Base-by-base conservation (phyloP, 37 sponge, comb jelly and placozoan genomes). In the Oscarella lobularis region DNA sequence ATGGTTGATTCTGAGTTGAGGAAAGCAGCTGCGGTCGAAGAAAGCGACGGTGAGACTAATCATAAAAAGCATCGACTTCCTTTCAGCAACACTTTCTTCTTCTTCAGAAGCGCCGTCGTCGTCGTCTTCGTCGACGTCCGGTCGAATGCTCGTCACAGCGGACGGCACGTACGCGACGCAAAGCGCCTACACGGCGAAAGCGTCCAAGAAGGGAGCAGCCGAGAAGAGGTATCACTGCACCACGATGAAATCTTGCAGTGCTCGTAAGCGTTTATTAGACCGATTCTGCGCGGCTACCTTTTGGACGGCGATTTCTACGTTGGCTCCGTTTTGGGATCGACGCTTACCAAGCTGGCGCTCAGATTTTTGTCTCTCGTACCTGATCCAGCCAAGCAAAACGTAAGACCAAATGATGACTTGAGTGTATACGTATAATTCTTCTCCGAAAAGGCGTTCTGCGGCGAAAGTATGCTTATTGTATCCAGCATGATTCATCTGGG, bases 111-210 rank as follows among this genome's bases (percentile, higher is more conserved):
- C 39, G 35, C 66, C 39, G 31, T 39, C 30, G 1, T 2, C 37
- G 70, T 73, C 60, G 33, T n/a, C n/a, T 37, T 41, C 69, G 38
- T 4, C 82, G 4, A 30, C 80, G 6, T 35, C 80, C 3, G 9
- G 83, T 31, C 66, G 39, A 27, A 67, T 73, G 20, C 74, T 87
- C 38, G 95, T 98, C 39, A 98, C 99, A 33, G 92, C 91, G 1
- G 92, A 90, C 33, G 95, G 95, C 2, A 94, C 99, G 29, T 98
- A 98, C 74, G 91, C 91, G 33, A 90, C 99, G 3, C 95, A 98
- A 78, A 86, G 86, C 80, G 98, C 93, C 27, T 80, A 91, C 69
- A 83, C 83, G n/a, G 67, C 87, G 33, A 41, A 82, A 14, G 72
- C 86, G 55, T 3, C 72, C 9, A 76, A 38, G 55, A 76, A 76